Evolutionary conservation across 2,113 vertebrate species (phyloP).

Genomic region (Hypanus sabinus): DNA sequence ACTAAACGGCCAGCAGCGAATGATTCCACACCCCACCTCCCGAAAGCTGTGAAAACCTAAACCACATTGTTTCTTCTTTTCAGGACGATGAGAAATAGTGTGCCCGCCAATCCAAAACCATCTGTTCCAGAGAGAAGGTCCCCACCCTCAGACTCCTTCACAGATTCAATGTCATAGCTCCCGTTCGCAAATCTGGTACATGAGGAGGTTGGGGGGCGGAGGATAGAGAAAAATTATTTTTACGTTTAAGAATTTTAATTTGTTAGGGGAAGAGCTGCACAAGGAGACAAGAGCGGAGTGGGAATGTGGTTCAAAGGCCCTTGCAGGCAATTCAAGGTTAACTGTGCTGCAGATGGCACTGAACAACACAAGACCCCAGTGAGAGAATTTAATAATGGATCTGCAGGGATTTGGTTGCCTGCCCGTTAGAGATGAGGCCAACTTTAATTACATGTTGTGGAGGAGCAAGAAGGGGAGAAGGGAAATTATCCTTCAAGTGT

Average conservation of each 20-base stretch:
- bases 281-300: neutral
- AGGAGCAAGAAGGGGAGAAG: neutral
- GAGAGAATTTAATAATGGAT: neutral
- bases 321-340: neutral
- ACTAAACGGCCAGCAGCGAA: neutral
- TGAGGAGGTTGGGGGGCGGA: neutral
- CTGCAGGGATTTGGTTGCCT: neutral
- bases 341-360: neutral
- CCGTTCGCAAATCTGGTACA: neutral
- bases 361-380: no score
- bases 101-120: neutral
- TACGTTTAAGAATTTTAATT: neutral
- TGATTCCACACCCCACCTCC: neutral
- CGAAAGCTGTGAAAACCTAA: neutral
- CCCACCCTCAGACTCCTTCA: neutral
- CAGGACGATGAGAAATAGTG: no score
- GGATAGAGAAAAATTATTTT: neutral
- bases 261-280: neutral
- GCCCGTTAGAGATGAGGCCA: neutral
- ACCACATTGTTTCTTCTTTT: neutral
- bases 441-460: neutral
- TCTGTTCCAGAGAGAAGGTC: neutral
- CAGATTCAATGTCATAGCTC: no score
- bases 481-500: neutral
- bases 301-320: neutral